Evolutionary conservation across 2,113 vertebrate genomes (phyloP).

Genomic region (Burhinus oedicnemus): DNA sequence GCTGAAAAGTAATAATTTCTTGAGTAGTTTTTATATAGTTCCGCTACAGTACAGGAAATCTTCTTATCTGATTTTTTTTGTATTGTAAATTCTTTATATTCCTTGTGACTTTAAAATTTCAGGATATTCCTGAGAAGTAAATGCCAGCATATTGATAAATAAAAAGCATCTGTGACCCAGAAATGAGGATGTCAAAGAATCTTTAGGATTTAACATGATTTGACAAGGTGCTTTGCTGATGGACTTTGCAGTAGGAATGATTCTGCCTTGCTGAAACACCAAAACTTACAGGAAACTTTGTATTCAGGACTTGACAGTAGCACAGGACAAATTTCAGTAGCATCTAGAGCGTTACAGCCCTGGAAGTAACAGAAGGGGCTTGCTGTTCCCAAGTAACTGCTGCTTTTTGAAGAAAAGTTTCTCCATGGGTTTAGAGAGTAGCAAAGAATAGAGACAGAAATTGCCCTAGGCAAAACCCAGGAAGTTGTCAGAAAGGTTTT

Average conservation of each 20-base stretch:
- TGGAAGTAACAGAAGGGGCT: neutral
- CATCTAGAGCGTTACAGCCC: neutral
- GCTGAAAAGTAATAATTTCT: neutral
- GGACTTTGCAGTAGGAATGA: neutral
- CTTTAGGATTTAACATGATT: neutral
- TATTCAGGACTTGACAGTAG: neutral
- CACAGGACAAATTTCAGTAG: neutral
- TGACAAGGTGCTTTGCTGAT: neutral
- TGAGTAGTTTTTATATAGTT: neutral
- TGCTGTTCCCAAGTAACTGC: neutral
- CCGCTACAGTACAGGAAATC: accelerated
- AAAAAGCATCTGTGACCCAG: neutral
- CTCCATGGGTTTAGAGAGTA: neutral
- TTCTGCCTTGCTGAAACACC: neutral
- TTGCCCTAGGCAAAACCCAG: neutral
- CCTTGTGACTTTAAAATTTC: neutral
- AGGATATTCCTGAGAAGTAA: neutral
- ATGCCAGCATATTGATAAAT: neutral
- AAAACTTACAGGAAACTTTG: neutral
- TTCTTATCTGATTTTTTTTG: neutral
- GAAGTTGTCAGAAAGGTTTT: neutral
- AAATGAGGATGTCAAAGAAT: neutral
- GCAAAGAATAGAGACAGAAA: neutral
- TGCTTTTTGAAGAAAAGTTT: neutral
- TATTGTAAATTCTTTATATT: neutral